A percentile compares a stretch with the other conserved stretches of the same genome.
These are phyloP conservation scores for Caenorhabditis plicata DNA, from an alignment of 2,888 invertebrate genomes.

Conservation along the genomic window DNA sequence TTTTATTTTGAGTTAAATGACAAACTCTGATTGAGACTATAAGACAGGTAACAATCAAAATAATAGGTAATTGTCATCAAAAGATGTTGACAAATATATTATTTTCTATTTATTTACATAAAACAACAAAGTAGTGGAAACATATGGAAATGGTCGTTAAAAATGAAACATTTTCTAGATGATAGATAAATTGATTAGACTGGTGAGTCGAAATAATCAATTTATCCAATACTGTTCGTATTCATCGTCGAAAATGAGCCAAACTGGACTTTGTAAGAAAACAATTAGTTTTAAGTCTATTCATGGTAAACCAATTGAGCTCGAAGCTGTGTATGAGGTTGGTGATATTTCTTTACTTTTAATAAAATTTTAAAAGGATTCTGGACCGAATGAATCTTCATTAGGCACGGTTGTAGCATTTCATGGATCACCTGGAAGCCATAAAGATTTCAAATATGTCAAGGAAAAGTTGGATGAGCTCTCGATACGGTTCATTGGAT, in stretches of 20 bases:
- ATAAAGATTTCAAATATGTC: slow-evolving; percentile 51
- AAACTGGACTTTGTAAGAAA: slow-evolving; percentile 10
- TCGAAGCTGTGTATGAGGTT: slow-evolving; percentile 29
- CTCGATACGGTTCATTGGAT: slow-evolving; percentile 42
- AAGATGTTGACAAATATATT: no score
- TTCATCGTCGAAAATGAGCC: slow-evolving; percentile 14
- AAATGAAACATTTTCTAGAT: no score
- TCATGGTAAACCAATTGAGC: slow-evolving; percentile 10
- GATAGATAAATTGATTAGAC: no score
- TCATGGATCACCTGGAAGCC: slow-evolving; percentile 50
- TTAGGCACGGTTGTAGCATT: slow-evolving; percentile 44
- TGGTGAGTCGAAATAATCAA: no score
- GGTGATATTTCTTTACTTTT: not conserved
- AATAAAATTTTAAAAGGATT: slow-evolving; percentile 26
- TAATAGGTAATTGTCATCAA: no score
- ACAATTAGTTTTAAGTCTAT: slow-evolving; percentile 7
- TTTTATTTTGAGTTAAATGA: no score
- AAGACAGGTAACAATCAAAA: no score
- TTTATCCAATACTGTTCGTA: no score
- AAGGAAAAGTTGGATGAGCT: slow-evolving; percentile 21
- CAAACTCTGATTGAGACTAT: no score
- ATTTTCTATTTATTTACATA: no score
- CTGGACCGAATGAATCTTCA: slow-evolving; percentile 29
- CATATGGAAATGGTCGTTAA: no score
- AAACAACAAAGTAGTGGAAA: no score